Conservation (phyloP, 2,888 invertebrate species). For the Deilephila porcellus region DNA sequence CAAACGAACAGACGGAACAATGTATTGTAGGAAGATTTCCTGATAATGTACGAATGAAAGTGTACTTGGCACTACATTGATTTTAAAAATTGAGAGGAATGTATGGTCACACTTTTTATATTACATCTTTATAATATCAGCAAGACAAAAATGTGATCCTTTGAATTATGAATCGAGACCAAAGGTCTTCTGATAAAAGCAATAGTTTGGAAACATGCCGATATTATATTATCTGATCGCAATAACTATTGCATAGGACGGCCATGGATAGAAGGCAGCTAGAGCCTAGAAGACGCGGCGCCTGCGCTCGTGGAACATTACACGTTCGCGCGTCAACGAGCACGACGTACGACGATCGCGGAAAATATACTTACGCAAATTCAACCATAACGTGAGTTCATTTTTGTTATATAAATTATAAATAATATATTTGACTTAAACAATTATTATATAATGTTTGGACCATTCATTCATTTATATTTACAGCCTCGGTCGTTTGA, state of each 20-base stretch:
- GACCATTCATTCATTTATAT: too few species aligned
- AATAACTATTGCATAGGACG: slow-evolving; percentile 49
- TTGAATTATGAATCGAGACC: not conserved
- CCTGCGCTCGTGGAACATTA: slow-evolving; percentile 41
- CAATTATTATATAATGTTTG: too few species aligned
- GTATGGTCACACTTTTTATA: too few species aligned
- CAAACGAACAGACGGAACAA: too few species aligned
- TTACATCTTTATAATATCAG: too few species aligned
- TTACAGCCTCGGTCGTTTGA: too few species aligned
- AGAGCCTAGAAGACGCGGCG: slow-evolving; percentile 36
- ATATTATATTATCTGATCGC: slow-evolving; percentile 30
- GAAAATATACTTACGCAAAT: slow-evolving; percentile 35
- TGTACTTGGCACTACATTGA: too few species aligned
- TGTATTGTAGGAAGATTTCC: too few species aligned
- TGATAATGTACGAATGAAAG: too few species aligned
- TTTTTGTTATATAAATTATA: not conserved
- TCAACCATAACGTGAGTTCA: slow-evolving; percentile 42
- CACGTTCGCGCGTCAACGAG: slow-evolving; percentile 45
- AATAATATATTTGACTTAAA: too few species aligned
- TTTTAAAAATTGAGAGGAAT: too few species aligned
- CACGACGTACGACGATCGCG: slow-evolving; percentile 39
- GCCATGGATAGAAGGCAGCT: slow-evolving; percentile 37
- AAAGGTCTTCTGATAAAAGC: not conserved
- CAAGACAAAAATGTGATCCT: not conserved
- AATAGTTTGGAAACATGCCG: not conserved